phyloP scores from a whole-genome alignment of 2,113 vertebrate genomes.

The Gymnocephalus cernua region DNA sequence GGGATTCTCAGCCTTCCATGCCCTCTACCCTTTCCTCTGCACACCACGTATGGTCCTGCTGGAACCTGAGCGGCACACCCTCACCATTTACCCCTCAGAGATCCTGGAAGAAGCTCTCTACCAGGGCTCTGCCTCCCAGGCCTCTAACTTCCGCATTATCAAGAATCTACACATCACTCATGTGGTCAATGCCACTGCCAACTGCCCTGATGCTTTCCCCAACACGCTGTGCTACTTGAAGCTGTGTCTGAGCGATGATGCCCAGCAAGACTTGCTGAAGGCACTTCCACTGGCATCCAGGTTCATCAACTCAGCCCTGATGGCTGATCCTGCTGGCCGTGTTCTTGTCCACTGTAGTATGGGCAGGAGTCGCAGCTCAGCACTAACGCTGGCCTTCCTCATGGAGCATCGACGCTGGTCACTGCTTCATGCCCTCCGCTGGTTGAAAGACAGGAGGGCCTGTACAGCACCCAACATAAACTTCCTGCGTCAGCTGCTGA shows the following conservation, averaged over 20 bases:
- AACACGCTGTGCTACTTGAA: conserved; percentile 68
- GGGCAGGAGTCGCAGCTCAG: conserved; percentile 77
- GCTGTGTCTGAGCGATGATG: conserved; percentile 74
- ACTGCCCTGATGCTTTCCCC: conserved; percentile 74
- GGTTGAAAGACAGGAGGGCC: conserved; percentile 78
- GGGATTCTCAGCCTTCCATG: conserved; percentile 70
- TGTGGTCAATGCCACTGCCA: conserved; percentile 76
- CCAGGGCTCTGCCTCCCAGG: conserved; percentile 76
- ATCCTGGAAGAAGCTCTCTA: conserved; percentile 78
- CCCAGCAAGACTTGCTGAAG: conserved; percentile 79
- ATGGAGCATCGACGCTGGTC: conserved; percentile 78
- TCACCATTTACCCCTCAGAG: conserved; percentile 80
- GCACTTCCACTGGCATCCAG: conserved; percentile 71
- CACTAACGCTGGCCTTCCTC: conserved; percentile 78
- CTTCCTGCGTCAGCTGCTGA: conserved; percentile 77
- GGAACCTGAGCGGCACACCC: conserved; percentile 69
- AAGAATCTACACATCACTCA: conserved; percentile 80
- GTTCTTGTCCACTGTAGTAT: conserved; percentile 79
- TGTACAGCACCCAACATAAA: conserved; percentile 76
- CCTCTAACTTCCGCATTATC: conserved; percentile 74
- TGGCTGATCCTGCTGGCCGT: conserved; percentile 57
- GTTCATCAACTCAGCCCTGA: conserved; percentile 73
- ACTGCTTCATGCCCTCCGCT: conserved; percentile 74
- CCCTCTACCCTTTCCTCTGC: conserved; percentile 80
- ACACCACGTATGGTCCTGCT: conserved; percentile 73